These are phyloP conservation scores for Pseudomyrmex gracilis DNA, from an alignment of 1,140 invertebrate genomes.

Conservation along the genomic window DNA sequence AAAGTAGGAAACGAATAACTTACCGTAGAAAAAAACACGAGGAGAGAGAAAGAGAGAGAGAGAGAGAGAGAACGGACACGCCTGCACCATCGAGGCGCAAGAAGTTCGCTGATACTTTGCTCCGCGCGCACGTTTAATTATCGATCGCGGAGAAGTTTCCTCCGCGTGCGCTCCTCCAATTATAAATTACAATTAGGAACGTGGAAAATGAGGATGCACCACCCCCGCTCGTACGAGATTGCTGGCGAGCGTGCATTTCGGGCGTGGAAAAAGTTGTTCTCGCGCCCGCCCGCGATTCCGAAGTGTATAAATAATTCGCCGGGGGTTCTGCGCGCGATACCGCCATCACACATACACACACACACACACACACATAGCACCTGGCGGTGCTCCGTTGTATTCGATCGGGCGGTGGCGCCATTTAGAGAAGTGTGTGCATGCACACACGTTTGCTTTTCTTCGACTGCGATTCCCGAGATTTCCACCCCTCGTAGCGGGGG, in stretches of 20 bases:
- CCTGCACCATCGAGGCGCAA: constrained; percentile 6
- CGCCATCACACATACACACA: constrained; percentile 19
- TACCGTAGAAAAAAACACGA: background rate
- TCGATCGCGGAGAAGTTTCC: constrained; percentile 47
- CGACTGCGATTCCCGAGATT: constrained; percentile 49
- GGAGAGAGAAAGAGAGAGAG: background rate
- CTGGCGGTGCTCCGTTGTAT: constrained; percentile 37
- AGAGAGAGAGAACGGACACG: background rate
- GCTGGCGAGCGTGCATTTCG: constrained; percentile 27
- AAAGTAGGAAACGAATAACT: constrained; percentile 14
- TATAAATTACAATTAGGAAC: constrained; percentile 61
- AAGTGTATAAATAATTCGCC: constrained; percentile 49
- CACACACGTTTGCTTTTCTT: constrained; percentile 69
- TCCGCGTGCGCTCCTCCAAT: constrained; percentile 43
- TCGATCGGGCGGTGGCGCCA: constrained; percentile 57
- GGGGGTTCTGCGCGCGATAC: constrained; percentile 15
- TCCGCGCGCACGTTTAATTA: constrained; percentile 50
- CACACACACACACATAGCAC: constrained; percentile 13
- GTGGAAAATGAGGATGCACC: constrained; percentile 49
- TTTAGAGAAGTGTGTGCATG: background rate
- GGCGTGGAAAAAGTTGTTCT: constrained; percentile 38
- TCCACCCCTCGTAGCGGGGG: constrained; percentile 60
- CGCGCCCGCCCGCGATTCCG: constrained; percentile 26
- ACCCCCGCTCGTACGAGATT: constrained; percentile 5
- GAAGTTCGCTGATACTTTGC: constrained; percentile 37